Evolutionary conservation across 2,797 vertebrate genomes (phyloP).

Genomic region (Acanthiza pusilla): DNA sequence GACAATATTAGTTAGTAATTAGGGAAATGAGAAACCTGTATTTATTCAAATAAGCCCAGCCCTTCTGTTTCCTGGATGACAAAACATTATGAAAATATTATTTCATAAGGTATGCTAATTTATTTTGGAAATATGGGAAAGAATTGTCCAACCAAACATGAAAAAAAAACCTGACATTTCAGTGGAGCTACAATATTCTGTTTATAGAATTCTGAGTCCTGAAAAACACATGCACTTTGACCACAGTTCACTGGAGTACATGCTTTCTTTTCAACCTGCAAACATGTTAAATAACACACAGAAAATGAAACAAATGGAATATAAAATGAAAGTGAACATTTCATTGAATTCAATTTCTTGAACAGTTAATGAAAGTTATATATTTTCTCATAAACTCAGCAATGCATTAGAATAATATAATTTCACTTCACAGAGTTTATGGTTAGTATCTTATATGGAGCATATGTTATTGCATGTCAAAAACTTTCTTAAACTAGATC

Average conservation of each 20-base stretch:
- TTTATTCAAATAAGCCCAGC: conserved; percentile 52
- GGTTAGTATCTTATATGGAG: not conserved
- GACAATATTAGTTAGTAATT: conserved; percentile 59
- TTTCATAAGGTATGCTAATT: conserved; percentile 30
- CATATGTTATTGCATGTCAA: not conserved
- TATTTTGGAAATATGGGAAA: not conserved
- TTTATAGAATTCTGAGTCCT: not conserved
- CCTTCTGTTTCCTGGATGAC: conserved; percentile 51
- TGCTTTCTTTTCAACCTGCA: not conserved
- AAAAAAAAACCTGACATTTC: not conserved
- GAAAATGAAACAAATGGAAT: not conserved
- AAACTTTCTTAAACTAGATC: not conserved
- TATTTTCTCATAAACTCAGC: not conserved
- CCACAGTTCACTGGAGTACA: not conserved
- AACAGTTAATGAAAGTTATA: not conserved
- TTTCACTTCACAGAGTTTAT: not conserved
- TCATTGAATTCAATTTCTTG: not conserved
- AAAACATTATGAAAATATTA: conserved; percentile 45
- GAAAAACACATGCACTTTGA: not conserved
- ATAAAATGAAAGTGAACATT: not conserved
- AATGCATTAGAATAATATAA: not conserved
- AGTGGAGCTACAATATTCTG: not conserved
- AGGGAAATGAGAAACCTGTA: conserved; percentile 55
- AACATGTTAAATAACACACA: not conserved
- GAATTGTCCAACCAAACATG: not conserved